Evolutionary conservation across 1,140 invertebrate genomes (phyloP), one percentile per base, ranked within the genome.

Genomic region (Hypothenemus hampei): DNA sequence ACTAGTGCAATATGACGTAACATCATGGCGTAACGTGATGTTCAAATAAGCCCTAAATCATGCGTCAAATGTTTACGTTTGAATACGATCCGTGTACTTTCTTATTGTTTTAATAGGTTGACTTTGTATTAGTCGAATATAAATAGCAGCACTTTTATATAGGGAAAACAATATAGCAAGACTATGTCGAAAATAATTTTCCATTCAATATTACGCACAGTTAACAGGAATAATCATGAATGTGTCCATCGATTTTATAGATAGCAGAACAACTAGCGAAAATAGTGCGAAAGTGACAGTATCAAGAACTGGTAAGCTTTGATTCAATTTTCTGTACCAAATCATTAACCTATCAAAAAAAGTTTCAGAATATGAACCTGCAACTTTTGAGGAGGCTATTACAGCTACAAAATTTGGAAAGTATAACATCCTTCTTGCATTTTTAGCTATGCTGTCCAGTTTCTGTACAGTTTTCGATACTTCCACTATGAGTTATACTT

Each of bases 361-460:
- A 57, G 55, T 57, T 8, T 57, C 55, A 4, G 47, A 44, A 8
- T 31, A 44, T 26, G 51, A 58, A n/a, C 41, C 60, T 4, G 55
- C 52, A 6, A 51, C 56, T 29, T 75, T 76, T 26, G 64, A 66
- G 40, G 70, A 65, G 29, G 58, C 76, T 3, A 65, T 77, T 21
- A 22, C 44, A 2, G 61, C 63, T 62, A 58, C 72, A 72, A 75
- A 76, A 37, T 79, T 79, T 54, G 80, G 86, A 7, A 79, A 76
- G 60, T 77, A 77, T 40, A 79, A 81, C 62, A 73, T 77, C 64
- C 46, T 77, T 0, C 60, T 80, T 4, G 60, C 78, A 5, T 53
- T 79, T 46, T 57, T 77, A 53, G 75, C 72, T 63, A 71, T 66
- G 69, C 68, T 72, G 68, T 70, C 7, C 57, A 75, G 6, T 72